Evolutionary conservation across 2,797 vertebrate species (phyloP).

Genomic region (Eutrigla gurnardus): DNA sequence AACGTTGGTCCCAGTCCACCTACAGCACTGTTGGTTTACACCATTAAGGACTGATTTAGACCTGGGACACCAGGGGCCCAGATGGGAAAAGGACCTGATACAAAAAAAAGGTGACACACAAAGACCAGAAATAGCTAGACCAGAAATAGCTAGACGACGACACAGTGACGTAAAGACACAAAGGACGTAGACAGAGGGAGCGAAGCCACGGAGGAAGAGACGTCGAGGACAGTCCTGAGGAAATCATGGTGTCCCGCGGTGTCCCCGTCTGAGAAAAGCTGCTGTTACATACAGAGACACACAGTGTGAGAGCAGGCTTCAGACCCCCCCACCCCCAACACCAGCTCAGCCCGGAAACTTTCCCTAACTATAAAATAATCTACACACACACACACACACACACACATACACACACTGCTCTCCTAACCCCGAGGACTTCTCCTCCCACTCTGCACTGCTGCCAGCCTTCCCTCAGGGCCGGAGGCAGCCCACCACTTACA

Average conservation of each 20-base stretch:
- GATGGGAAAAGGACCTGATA: constrained; percentile 1
- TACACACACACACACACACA: neutral
- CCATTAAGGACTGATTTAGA: neutral
- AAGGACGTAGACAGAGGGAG: constrained; percentile 17
- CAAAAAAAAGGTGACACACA: constrained; percentile 16
- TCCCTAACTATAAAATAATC: constrained; percentile 3
- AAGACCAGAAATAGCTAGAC: constrained; percentile 3
- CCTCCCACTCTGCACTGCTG: constrained; percentile 47
- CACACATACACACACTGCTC: constrained; percentile 2
- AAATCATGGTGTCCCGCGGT: constrained; percentile 37
- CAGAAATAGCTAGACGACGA: constrained; percentile 32
- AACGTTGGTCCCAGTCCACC: neutral
- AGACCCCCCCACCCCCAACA: constrained; percentile 3
- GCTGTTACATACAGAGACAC: constrained; percentile 57
- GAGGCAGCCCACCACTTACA: constrained; percentile 47
- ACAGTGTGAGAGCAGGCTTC: constrained; percentile 32
- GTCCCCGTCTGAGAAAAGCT: constrained; percentile 66
- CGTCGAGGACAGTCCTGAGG: constrained; percentile 27
- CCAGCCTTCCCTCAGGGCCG: constrained; percentile 40
- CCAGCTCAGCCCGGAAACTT: constrained; percentile 19
- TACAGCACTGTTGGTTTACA: neutral
- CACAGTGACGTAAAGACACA: constrained; percentile 23
- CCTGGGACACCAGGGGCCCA: neutral
- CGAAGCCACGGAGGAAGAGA: constrained; percentile 4
- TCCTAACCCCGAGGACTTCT: constrained; percentile 45